Evolutionary conservation across 2,113 vertebrate species (phyloP).

Genomic region (Corythoichthys intestinalis): DNA sequence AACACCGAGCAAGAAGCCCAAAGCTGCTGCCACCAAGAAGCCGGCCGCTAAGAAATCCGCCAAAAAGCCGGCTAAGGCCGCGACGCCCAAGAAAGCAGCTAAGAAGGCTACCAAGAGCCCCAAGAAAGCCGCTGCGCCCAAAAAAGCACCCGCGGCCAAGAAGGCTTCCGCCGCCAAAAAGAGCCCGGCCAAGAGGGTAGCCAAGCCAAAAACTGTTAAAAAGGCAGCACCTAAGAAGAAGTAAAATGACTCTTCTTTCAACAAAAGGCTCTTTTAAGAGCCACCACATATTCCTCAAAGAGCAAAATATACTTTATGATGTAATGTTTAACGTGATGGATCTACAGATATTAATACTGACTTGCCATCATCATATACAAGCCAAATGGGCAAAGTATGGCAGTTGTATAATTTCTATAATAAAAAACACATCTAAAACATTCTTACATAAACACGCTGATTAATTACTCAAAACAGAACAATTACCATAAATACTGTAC

Average conservation of each 20-base stretch:
- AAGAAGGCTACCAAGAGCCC: not conserved
- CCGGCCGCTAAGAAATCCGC: not conserved
- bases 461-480: too few species aligned
- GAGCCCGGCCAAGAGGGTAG: slow-evolving; percentile 5
- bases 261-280: slow-evolving; percentile 21
- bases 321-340: too few species aligned
- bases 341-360: too few species aligned
- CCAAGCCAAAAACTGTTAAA: not conserved
- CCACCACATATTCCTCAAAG: not conserved
- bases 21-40: not conserved
- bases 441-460: too few species aligned
- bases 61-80: not conserved
- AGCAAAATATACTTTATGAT: not conserved
- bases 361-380: too few species aligned
- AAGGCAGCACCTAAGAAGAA: slow-evolving; percentile 11
- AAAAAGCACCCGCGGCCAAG: slow-evolving; percentile 1
- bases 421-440: too few species aligned
- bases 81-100: not conserved
- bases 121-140: not conserved
- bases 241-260: not conserved
- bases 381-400: too few species aligned
- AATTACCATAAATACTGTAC: too few species aligned
- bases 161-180: slow-evolving; percentile 2
- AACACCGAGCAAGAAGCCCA: not conserved
- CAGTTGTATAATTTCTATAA: too few species aligned